phyloP scores from a whole-genome alignment of 2,113 vertebrate genomes.

The Neofelis nebulosa region DNA sequence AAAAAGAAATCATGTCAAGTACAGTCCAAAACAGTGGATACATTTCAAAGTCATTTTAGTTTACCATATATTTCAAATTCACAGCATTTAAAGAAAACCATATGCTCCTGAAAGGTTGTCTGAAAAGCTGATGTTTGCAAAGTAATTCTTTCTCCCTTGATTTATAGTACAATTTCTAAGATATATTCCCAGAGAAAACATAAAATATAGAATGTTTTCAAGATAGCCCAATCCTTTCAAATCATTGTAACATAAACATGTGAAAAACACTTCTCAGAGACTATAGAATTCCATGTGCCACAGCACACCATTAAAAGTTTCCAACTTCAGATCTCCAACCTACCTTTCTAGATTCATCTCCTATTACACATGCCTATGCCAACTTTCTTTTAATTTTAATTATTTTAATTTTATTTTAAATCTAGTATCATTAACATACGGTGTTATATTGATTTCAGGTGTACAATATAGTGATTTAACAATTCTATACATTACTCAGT shows the following conservation, averaged over 20 bases:
- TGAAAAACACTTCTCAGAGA: neutral
- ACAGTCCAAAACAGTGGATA: neutral
- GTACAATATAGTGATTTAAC: neutral
- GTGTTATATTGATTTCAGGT: neutral
- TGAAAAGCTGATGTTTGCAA: neutral
- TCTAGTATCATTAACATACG: neutral
- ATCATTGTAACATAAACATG: neutral
- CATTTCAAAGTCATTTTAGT: neutral
- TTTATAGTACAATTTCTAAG: neutral
- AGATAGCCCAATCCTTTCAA: conserved; percentile 3
- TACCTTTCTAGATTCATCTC: neutral
- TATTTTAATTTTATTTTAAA: neutral
- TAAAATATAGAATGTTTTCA: neutral
- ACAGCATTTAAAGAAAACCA: neutral
- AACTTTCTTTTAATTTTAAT: neutral
- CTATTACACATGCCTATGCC: neutral
- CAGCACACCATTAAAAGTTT: neutral
- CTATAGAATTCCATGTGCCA: neutral
- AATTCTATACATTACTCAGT: neutral
- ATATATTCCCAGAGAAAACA: neutral
- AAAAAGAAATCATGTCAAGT: neutral
- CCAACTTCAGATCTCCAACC: neutral
- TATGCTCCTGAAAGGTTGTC: neutral
- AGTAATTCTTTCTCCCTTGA: neutral
- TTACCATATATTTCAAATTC: conserved; percentile 39